Conservation (phyloP, 2,888 invertebrate genomes). For the Polylopha cassiicola region DNA sequence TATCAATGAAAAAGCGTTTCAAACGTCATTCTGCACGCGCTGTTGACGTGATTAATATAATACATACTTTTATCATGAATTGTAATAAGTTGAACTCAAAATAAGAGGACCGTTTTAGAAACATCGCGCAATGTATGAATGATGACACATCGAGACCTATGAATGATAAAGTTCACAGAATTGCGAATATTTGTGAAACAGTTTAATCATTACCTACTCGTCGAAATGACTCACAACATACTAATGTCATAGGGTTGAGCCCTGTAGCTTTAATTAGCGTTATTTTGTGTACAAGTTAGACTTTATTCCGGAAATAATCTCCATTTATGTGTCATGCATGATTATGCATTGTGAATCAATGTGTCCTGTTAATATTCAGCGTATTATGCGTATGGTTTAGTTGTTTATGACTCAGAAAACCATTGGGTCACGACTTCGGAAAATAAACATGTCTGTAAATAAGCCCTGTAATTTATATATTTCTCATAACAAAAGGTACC, state of each 20-base stretch:
- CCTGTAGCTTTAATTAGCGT: conserved; percentile 36
- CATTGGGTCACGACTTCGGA: too few relatives aligned
- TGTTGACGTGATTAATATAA: conserved; percentile 1
- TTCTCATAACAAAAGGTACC: too few relatives aligned
- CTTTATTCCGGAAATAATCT: conserved; percentile 49
- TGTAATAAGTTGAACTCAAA: conserved; percentile 34
- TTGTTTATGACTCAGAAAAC: conserved; percentile 14
- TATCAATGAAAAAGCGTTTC: too few relatives aligned
- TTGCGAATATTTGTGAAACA: conserved; percentile 38
- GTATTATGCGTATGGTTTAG: conserved; percentile 11
- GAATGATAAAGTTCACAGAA: conserved; percentile 40
- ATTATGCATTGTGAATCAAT: conserved; percentile 45
- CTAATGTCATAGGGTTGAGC: conserved; percentile 40
- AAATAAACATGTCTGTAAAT: too few relatives aligned
- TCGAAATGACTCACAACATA: conserved; percentile 42
- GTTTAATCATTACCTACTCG: conserved; percentile 42
- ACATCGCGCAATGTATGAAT: conserved; percentile 23
- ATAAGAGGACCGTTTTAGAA: conserved; percentile 37
- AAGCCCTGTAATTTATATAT: too few relatives aligned
- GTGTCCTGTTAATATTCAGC: conserved; percentile 31
- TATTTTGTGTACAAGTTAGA: conserved; percentile 3
- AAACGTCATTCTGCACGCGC: too few relatives aligned
- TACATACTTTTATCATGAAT: neutral
- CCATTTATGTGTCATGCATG: conserved; percentile 53
- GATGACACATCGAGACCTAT: conserved; percentile 28